Evolutionary conservation across 2,888 invertebrate species (phyloP).

Genomic region (Drosophila ezoana): DNA sequence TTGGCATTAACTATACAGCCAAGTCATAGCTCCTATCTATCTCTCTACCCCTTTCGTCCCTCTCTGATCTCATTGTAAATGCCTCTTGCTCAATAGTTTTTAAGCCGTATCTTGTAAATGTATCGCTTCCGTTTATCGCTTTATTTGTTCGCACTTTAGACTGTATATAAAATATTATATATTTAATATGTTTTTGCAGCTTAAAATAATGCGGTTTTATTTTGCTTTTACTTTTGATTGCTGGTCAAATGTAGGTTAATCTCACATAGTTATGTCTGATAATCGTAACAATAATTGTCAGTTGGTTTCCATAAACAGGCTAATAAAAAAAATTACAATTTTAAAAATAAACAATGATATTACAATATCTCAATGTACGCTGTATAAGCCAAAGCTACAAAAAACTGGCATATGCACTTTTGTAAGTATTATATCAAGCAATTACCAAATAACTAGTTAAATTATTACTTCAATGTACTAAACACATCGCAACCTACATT

Average conservation of each 20-base stretch:
- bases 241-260: slow-evolving; percentile 69
- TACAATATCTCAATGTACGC: slow-evolving; percentile 18
- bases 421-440: slow-evolving; percentile 47
- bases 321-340: slow-evolving; percentile 22
- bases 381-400: slow-evolving; percentile 26
- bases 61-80: slow-evolving; percentile 58
- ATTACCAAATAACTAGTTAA: slow-evolving; percentile 77
- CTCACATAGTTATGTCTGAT: slow-evolving; percentile 33
- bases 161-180: slow-evolving; percentile 35
- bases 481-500: slow-evolving; percentile 59
- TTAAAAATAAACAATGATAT: slow-evolving; percentile 2
- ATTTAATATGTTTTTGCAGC: slow-evolving; percentile 38
- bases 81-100: slow-evolving; percentile 69
- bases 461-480: slow-evolving; percentile 71
- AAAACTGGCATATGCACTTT: slow-evolving; percentile 22
- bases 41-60: background rate
- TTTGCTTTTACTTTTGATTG: slow-evolving; percentile 64
- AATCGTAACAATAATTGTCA: slow-evolving; percentile 46
- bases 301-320: slow-evolving; percentile 51
- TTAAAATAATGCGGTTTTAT: slow-evolving; percentile 24
- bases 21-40: slow-evolving; percentile 14
- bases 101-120: slow-evolving; percentile 47
- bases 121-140: slow-evolving; percentile 19
- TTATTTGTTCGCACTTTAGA: slow-evolving; percentile 13
- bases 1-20: slow-evolving; percentile 32